phyloP scores from a whole-genome alignment of 2,888 invertebrate species.

The Diarsia rubi region DNA sequence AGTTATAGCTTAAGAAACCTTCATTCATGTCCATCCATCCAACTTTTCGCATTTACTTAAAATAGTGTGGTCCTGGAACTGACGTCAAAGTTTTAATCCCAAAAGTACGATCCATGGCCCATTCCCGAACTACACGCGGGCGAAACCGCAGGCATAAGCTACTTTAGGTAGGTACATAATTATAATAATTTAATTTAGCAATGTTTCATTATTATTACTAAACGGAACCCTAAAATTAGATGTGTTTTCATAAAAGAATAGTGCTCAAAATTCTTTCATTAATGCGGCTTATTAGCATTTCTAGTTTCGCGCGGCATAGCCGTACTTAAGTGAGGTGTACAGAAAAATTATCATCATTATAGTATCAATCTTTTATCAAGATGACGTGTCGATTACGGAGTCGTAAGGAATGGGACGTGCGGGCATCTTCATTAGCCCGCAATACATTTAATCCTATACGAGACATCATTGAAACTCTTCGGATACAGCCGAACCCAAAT shows the following conservation, averaged over 20 bases:
- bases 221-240: background rate
- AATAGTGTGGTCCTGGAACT: no score
- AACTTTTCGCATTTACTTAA: no score
- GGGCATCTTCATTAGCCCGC: conserved; percentile 94
- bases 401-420: conserved; percentile 93
- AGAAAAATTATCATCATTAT: conserved; percentile 47
- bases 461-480: conserved; percentile 96
- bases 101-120: background rate
- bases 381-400: conserved; percentile 80
- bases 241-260: background rate
- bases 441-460: conserved; percentile 98
- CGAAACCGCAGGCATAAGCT: no score
- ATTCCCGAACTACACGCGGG: background rate
- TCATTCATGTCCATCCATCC: no score
- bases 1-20: no score
- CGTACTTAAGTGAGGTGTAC: conserved; percentile 39
- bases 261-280: conserved; percentile 7
- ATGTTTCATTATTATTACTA: background rate
- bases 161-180: no score
- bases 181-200: background rate
- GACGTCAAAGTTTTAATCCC: no score
- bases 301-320: conserved; percentile 35
- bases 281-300: conserved; percentile 50
- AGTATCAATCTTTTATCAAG: conserved; percentile 32
- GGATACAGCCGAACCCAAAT: conserved; percentile 97